phyloP scores from a whole-genome alignment of 2,888 invertebrate species.

The Folsomia manolachei region DNA sequence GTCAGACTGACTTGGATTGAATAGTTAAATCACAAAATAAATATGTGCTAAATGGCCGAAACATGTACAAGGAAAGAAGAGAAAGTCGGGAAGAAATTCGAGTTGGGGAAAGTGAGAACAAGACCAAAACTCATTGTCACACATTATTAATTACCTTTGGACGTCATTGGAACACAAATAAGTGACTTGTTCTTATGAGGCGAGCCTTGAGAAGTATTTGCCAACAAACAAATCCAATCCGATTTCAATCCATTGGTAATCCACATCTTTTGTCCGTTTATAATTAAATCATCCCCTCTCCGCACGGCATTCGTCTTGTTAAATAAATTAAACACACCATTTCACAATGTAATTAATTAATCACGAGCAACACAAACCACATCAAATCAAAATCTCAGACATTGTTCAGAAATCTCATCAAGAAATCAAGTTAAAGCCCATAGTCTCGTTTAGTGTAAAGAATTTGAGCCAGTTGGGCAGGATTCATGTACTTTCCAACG shows the following conservation, averaged over 20 bases:
- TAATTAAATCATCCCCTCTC: conserved; percentile 56
- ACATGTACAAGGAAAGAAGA: no score
- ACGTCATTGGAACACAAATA: conserved; percentile 58
- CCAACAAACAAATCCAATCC: conserved; percentile 61
- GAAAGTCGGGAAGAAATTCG: neutral
- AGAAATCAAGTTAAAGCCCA: no score
- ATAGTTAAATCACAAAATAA: no score
- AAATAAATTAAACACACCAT: conserved; percentile 6
- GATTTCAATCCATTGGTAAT: conserved; percentile 60
- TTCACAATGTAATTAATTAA: conserved; percentile 10
- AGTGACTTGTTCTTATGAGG: conserved; percentile 59
- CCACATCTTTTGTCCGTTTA: conserved; percentile 62
- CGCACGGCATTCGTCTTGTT: conserved; percentile 48
- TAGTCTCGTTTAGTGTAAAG: no score
- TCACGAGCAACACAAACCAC: neutral
- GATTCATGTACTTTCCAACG: no score
- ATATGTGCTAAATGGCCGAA: no score
- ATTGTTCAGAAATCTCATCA: no score
- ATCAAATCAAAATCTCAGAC: neutral
- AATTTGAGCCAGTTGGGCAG: no score
- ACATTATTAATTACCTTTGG: conserved; percentile 52
- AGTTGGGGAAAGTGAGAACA: neutral
- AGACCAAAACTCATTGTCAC: neutral
- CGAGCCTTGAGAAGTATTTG: conserved; percentile 56
- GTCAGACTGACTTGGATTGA: no score